Evolutionary conservation across 2,797 vertebrate species (phyloP).

Genomic region (Prunella strophiata): DNA sequence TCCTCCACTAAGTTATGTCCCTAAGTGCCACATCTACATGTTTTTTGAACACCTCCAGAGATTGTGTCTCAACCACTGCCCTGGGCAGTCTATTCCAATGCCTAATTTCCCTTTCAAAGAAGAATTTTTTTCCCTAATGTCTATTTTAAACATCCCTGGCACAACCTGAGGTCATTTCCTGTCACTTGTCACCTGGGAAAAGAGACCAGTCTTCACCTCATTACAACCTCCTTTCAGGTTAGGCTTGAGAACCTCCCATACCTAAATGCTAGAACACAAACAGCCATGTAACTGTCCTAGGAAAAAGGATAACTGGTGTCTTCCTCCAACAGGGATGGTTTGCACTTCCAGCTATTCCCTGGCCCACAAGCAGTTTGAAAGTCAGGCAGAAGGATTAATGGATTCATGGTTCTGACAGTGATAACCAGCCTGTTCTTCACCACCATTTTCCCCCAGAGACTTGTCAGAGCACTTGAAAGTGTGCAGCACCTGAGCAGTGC

Average conservation of each 20-base stretch:
- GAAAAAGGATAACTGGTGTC: neutral
- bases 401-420: neutral
- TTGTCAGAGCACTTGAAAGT: neutral
- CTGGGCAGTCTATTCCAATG: neutral
- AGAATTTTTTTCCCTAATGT: neutral
- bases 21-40: neutral
- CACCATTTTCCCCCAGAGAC: neutral
- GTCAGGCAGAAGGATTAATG: neutral
- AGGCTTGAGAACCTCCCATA: neutral
- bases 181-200: neutral
- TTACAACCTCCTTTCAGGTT: neutral
- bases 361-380: neutral
- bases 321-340: neutral
- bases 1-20: neutral
- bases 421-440: neutral
- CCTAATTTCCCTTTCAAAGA: neutral
- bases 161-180: neutral
- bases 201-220: neutral
- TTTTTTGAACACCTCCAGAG: neutral
- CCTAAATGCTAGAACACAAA: neutral
- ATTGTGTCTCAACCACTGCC: neutral
- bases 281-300: neutral
- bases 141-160: neutral
- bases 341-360: neutral
- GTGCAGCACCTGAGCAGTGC: neutral